Evolutionary conservation across 2,888 invertebrate species (phyloP), one percentile per base, ranked within the genome.

Genomic region (Ophioninae sp.): DNA sequence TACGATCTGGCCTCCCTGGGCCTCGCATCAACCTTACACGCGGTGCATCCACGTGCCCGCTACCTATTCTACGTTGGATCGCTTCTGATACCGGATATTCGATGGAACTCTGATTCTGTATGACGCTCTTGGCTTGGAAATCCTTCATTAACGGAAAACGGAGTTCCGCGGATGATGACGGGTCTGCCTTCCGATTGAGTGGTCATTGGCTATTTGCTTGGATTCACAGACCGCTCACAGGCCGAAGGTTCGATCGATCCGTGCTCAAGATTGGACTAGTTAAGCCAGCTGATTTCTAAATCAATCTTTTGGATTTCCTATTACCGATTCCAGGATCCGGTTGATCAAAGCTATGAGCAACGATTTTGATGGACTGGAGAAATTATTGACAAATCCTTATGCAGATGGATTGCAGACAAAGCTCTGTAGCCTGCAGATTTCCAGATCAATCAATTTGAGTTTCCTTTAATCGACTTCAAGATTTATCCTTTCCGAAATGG

Each of bases 1-100:
- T 84, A 64, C 81, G 82, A 83, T 81, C 81, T 73, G 73, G 68
- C 67, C 71, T 56, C 61, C n/a, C 58, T 67, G 73, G 22, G 41
- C 56, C 75, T 58, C 67, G 56, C 17, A 39, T 61, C 77, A 51
- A 44, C 75, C 78, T 64, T 73, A 58, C 67, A 74, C 78, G 64
- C 73, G 79, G 73, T 44, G 77, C 81, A 58, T 68, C 73, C 69
- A 81, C 71, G 79, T 71, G 79, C 72, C 58, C 51, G 56, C 79
- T 76, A 68, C 23, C 20, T 17, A 79, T 75, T 64, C 63, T 67
- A 30, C 68, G 61, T 17, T 44, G 51, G 61, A 74, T 61, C 59
- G 68, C 30, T 59, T 23, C 61, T 61, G 79, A 51, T 68, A 44
- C 9, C 22, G 61, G 68, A 37, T 61, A 44, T 9, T 6, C 10